phyloP scores from a whole-genome alignment of 2,797 vertebrate genomes.

The Tokudaia muenninki region DNA sequence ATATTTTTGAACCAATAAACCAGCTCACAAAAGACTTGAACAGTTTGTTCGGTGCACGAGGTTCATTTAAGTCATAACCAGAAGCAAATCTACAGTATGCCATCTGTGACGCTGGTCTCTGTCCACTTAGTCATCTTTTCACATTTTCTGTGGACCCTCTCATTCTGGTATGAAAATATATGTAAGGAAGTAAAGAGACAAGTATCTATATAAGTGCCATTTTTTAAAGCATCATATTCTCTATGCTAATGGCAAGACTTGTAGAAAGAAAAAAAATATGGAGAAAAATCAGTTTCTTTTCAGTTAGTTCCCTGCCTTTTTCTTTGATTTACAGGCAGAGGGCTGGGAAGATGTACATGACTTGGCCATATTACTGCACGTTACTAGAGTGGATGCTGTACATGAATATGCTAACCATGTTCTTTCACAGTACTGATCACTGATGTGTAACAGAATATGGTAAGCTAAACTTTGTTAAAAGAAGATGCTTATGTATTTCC shows the following conservation, averaged over 20 bases:
- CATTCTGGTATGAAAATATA: not conserved
- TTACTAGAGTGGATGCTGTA: conserved; percentile 24
- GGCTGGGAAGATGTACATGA: conserved; percentile 1
- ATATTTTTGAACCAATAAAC: not conserved
- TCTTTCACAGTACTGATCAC: not conserved
- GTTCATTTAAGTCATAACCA: not conserved
- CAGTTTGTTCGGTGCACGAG: not conserved
- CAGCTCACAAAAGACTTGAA: not conserved
- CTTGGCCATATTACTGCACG: not conserved
- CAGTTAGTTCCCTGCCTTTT: not conserved
- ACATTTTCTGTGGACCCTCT: not conserved
- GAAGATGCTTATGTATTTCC: not conserved
- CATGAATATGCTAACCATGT: not conserved
- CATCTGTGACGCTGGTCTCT: not conserved
- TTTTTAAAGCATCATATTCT: not conserved
- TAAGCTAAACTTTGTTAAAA: conserved; percentile 30
- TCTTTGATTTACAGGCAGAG: conserved; percentile 8
- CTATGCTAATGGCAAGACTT: not conserved
- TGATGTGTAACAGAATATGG: not conserved
- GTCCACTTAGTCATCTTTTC: not conserved
- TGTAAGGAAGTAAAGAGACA: not conserved
- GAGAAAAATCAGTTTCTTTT: conserved; percentile 14
- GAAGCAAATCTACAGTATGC: not conserved
- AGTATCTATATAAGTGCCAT: not conserved
- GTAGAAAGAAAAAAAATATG: not conserved